These are phyloP conservation scores for Stichopus horrens DNA, from an alignment of 53 echinoderm and acorn worm genomes.

Conservation along the genomic window DNA sequence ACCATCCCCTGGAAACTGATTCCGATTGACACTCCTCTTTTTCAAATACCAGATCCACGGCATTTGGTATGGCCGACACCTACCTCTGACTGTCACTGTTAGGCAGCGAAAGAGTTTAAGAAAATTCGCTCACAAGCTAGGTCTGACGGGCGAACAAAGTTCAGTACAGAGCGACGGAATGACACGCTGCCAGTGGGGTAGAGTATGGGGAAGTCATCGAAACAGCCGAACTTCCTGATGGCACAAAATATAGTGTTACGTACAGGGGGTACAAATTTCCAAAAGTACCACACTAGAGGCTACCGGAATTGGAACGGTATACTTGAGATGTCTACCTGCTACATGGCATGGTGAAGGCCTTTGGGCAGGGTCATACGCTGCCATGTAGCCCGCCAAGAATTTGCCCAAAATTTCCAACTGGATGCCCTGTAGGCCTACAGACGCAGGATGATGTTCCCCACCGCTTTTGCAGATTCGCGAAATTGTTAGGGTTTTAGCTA, in stretches of 20 bases:
- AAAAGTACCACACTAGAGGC: not conserved
- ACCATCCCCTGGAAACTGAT: no score
- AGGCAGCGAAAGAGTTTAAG: no score
- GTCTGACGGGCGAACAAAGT: no score
- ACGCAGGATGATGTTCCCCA: not conserved
- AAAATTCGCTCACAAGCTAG: no score
- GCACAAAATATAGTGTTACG: not conserved
- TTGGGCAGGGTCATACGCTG: not conserved
- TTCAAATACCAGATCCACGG: no score
- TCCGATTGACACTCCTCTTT: no score
- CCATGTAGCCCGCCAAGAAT: not conserved
- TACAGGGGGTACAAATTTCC: not conserved
- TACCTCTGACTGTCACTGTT: no score
- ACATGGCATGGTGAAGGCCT: conserved; percentile 3
- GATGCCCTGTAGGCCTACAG: not conserved
- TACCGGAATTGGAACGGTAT: not conserved
- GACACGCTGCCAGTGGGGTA: no score
- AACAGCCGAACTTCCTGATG: not conserved
- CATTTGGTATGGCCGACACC: no score
- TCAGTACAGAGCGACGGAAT: not conserved
- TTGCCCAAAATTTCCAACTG: not conserved
- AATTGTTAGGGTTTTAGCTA: no score
- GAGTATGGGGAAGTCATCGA: not conserved
- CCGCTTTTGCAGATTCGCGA: no score
- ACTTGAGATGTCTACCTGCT: not conserved